These are phyloP conservation scores for Lagenorhynchus albirostris DNA, from an alignment of 2,113 vertebrate genomes.

Conservation along the genomic window DNA sequence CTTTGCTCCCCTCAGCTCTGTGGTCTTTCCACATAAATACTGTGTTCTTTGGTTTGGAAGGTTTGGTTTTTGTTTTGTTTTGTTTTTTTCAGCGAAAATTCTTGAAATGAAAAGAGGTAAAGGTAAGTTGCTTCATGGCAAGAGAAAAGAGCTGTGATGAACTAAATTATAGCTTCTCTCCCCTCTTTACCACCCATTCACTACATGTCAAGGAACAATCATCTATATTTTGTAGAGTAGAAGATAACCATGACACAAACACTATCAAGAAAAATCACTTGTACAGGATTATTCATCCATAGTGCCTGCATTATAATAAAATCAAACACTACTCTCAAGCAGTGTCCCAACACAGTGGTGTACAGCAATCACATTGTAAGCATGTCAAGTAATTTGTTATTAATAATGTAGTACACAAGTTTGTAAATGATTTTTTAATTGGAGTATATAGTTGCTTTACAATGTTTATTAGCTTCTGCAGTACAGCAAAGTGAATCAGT, in stretches of 20 bases:
- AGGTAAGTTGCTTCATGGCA: background rate
- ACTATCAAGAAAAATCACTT: background rate
- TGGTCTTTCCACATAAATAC: background rate
- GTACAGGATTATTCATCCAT: background rate
- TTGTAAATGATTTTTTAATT: background rate
- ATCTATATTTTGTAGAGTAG: background rate
- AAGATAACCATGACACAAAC: background rate
- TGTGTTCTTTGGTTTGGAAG: background rate
- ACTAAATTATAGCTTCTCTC: background rate
- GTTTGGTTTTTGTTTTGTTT: background rate
- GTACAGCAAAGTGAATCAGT: no score
- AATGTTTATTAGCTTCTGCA: no score
- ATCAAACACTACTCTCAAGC: background rate
- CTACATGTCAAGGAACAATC: background rate
- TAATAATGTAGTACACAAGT: background rate
- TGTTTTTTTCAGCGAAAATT: background rate
- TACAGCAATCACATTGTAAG: background rate
- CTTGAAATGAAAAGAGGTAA: conserved; percentile 2
- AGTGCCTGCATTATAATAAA: background rate
- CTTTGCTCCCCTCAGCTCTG: background rate
- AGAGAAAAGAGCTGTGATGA: background rate
- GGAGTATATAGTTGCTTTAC: no score
- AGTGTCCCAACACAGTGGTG: background rate
- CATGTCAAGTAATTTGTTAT: background rate
- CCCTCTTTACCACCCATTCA: background rate